Base-by-base conservation (phyloP, 2,113 vertebrate genomes). In the Potamarius usumacintae region DNA sequence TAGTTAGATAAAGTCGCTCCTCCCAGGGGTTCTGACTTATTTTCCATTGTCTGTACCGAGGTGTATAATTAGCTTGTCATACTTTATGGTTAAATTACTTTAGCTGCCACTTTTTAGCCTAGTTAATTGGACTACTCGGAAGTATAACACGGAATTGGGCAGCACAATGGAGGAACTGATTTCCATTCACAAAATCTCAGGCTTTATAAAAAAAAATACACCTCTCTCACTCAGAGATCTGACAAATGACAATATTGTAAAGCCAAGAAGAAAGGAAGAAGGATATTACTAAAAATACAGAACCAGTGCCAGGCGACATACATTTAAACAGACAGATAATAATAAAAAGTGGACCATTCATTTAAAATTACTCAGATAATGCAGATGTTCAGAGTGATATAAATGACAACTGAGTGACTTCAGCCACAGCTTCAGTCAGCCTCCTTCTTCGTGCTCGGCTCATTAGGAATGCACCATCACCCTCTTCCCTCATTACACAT, bases 401-500 rank as follows among this genome's bases (percentile, higher is more conserved):
- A 48, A 65, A 63, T 55, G 71, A 53, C 86, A 84, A 12, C 4
- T 25, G 50, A 55, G 10, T 22, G 69, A 34, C 79, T 83, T 83
- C 60, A 67, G 25, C 7, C 10, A n/a, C 48, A 42, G 86, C n/a
- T 53, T 77, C 27, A 53, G 50, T 18, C 62, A 53, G 63, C 63
- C 69, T 62, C 34, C 79, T 30, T 27, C n/a, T 52, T 50, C 25
- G 14, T 12, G 34, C 67, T 53, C 42, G 6, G 58, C 42, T 83
- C 86, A 52, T 76, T 65, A 65, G 14, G 27, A 83, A 83, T 57
- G 27, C 81, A 55, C n/a, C 81, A 71, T 30, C 71, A 63, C 57
- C 58, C 71, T 65, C 82, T 77, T 15, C 18, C 6, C 60, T 88
- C 86, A 84, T 88, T 88, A 84, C 82, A 83, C 71, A 88, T 87